Percentiles rank a stretch among this genome's conserved stretches.
These are phyloP conservation scores for Metacarcinus magister DNA, from an alignment of 2,888 invertebrate species.

Conservation along the genomic window DNA sequence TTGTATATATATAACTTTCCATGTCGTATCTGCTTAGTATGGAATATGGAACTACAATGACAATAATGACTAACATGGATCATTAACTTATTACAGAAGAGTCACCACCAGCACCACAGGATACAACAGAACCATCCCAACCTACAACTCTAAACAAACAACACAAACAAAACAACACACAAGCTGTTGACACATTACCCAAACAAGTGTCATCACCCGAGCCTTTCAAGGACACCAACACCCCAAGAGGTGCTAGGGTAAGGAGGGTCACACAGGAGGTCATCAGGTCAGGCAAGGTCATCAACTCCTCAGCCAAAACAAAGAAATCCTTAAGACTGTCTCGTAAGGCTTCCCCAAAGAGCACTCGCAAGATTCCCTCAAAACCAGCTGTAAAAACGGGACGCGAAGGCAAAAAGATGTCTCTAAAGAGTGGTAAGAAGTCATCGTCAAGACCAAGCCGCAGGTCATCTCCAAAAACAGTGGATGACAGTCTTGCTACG, in stretches of 20 bases:
- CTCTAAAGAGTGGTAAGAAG: background rate
- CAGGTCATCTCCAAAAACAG: background rate
- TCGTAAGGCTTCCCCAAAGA: background rate
- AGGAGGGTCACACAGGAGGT: background rate
- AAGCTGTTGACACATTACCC: background rate
- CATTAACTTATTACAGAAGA: background rate
- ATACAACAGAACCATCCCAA: background rate
- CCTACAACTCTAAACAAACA: background rate
- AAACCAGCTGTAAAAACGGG: background rate
- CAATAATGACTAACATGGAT: background rate
- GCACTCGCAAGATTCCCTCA: background rate
- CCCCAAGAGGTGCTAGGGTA: background rate
- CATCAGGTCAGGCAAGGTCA: background rate
- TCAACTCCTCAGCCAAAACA: slow-evolving; percentile 55
- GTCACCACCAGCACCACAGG: background rate
- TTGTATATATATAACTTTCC: too few relatives aligned
- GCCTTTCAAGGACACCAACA: background rate
- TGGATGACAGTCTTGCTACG: background rate
- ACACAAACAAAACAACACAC: background rate
- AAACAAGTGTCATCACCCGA: background rate
- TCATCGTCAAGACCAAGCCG: background rate
- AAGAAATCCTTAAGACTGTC: slow-evolving; percentile 56
- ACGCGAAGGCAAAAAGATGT: background rate
- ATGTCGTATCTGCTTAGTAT: too few relatives aligned
- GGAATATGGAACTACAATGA: background rate